Evolutionary conservation across 2,113 vertebrate genomes (phyloP).

Genomic region (Puntigrus tetrazona): DNA sequence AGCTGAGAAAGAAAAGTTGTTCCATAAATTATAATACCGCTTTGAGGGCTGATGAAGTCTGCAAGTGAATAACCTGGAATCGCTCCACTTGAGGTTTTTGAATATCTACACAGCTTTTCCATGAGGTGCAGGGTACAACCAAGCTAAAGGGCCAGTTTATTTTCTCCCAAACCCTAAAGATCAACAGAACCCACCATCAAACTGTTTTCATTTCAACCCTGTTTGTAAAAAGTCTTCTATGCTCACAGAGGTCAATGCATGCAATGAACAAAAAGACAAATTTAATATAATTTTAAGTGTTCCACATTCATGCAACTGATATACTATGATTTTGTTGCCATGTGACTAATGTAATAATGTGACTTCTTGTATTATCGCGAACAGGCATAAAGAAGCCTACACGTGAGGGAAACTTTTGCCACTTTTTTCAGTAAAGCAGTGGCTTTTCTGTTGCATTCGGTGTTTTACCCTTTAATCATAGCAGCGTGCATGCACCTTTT

Average conservation of each 20-base stretch:
- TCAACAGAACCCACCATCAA: background rate
- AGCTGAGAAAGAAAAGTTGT: background rate
- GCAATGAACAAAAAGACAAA: background rate
- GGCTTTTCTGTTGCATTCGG: background rate
- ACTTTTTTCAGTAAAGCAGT: background rate
- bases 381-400: too few species aligned
- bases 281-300: background rate
- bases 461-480: background rate
- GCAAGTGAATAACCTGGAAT: background rate
- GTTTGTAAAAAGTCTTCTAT: background rate
- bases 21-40: constrained; percentile 15
- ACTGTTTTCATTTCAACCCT: background rate
- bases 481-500: background rate
- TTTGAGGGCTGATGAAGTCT: constrained; percentile 1
- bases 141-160: background rate
- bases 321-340: too few species aligned
- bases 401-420: background rate
- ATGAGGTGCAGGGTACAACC: background rate
- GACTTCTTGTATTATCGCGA: too few species aligned
- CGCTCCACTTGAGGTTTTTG: background rate
- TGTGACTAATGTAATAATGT: too few species aligned
- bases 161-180: background rate
- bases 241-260: background rate
- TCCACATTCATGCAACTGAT: background rate
- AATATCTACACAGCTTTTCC: background rate